Base-by-base conservation (phyloP, 2,797 vertebrate species). In the Lemur catta region DNA sequence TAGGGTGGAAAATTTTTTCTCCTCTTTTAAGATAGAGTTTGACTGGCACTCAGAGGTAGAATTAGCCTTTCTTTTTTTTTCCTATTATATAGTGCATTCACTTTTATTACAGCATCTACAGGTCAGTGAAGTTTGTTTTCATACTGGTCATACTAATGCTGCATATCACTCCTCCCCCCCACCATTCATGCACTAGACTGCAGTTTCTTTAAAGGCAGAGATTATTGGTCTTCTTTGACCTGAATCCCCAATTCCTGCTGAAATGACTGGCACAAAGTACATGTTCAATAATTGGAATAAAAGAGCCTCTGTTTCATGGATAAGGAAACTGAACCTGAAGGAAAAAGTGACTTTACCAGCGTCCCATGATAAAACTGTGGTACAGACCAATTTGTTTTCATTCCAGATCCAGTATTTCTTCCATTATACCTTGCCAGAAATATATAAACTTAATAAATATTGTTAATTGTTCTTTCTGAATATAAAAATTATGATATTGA, bases 381-480 rank as follows among this genome's bases (percentile, higher is more conserved):
- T 55, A 38, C 15, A 86, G 81, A 61, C 50, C 33, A 22, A 2
- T 61, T 61, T 80, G 89, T 74, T 35, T n/a, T 61, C 41, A 26
- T 65, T 76, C n/a, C 14, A 80, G 4, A 52, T 50, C 14, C 28
- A 84, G 14, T 67, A 71, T 85, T 90, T 85, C n/a, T 84, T 90
- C 71, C 67, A 57, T 92, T 57, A 26, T 65, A 50, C 8, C 14
- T 96, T 65, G 28, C 30, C n/a, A 52, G 3, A 92, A 78, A 33
- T 89, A 46, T 33, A 63, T 78, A 92, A 69, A 28, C n/a, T 67
- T 59, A 69, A 85, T 14, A 87, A 33, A 55, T 89, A 87, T 3
- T 93, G 50, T 84, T 86, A 65, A 50, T 55, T 55, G 13, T 84
- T 85, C 46, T 90, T 93, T 90, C 50, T 87, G 15, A 91, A 65